phyloP scores from a whole-genome alignment of 2,797 vertebrate species.

The Distichodus sexfasciatus region DNA sequence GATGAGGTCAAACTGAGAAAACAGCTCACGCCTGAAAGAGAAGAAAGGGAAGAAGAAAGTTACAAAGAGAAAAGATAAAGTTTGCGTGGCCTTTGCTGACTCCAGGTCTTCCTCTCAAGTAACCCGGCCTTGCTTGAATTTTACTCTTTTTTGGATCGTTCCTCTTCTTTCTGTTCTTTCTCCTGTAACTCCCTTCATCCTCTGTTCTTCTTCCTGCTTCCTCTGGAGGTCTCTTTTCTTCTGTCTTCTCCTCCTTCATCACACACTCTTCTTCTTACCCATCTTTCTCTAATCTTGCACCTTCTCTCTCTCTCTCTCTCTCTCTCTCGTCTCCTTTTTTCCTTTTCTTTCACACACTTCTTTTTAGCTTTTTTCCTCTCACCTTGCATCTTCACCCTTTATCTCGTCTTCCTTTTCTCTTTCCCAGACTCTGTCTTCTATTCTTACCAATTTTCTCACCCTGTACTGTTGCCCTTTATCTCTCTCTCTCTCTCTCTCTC shows the following conservation, averaged over 20 bases:
- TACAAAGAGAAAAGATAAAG: too few relatives aligned
- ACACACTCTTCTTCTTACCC: too few relatives aligned
- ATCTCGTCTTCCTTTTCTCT: too few relatives aligned
- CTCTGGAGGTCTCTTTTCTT: constrained; percentile 6
- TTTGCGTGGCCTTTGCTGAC: neutral
- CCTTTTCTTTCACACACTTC: constrained; percentile 4
- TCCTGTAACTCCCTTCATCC: neutral
- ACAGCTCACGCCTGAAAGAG: constrained; percentile 15
- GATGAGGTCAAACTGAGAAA: constrained; percentile 39
- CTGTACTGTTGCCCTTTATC: too few relatives aligned
- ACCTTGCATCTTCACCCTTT: neutral
- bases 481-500: too few relatives aligned
- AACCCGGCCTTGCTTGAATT: neutral
- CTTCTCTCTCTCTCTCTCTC: neutral
- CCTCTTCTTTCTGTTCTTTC: neutral
- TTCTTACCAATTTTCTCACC: too few relatives aligned
- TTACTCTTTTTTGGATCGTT: neutral
- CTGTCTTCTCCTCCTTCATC: neutral
- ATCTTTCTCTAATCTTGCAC: neutral
- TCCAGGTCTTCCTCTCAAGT: neutral
- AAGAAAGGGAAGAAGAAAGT: constrained; percentile 26
- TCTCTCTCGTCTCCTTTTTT: neutral
- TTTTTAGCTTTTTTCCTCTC: neutral
- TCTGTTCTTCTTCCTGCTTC: constrained; percentile 10
- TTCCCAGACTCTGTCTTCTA: too few relatives aligned